These are phyloP conservation scores for Tychaedon coryphoeus DNA, from an alignment of 2,113 vertebrate genomes.

Conservation along the genomic window DNA sequence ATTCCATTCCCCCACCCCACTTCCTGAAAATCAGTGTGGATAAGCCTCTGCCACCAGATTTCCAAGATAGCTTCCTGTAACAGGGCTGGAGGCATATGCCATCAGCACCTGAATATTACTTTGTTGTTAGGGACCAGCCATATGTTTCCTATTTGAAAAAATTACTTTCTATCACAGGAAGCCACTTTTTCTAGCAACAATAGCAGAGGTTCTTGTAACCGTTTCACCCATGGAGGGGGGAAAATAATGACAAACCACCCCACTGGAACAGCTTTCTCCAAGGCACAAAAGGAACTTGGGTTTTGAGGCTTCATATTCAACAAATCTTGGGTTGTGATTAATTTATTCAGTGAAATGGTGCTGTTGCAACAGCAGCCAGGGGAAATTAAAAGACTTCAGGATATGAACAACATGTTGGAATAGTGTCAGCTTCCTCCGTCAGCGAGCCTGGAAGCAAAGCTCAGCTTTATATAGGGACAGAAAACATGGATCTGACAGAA, in stretches of 20 bases:
- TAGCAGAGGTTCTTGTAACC: conserved; percentile 33
- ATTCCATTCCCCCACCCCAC: not conserved
- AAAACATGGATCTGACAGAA: not conserved
- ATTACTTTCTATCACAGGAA: conserved; percentile 74
- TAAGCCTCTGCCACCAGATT: conserved; percentile 38
- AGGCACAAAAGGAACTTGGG: not conserved
- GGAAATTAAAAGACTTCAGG: conserved; percentile 40
- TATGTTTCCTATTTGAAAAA: conserved; percentile 75
- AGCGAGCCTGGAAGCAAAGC: not conserved
- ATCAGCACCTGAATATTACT: conserved; percentile 67
- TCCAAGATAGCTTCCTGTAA: conserved; percentile 56
- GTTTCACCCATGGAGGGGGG: conserved; percentile 6
- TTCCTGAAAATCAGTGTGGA: not conserved
- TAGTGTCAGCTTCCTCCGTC: not conserved
- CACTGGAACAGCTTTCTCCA: not conserved
- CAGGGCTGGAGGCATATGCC: conserved; percentile 33
- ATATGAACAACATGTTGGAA: conserved; percentile 24
- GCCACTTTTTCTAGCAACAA: conserved; percentile 58
- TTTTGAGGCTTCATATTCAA: not conserved
- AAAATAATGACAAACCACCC: not conserved
- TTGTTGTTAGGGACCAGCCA: conserved; percentile 55
- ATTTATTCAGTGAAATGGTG: conserved; percentile 30
- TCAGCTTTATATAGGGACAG: not conserved
- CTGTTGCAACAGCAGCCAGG: conserved; percentile 30
- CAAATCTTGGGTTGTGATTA: not conserved